These are phyloP conservation scores for Oscheius sp. DNA, from an alignment of 2,888 invertebrate genomes.

Conservation along the genomic window DNA sequence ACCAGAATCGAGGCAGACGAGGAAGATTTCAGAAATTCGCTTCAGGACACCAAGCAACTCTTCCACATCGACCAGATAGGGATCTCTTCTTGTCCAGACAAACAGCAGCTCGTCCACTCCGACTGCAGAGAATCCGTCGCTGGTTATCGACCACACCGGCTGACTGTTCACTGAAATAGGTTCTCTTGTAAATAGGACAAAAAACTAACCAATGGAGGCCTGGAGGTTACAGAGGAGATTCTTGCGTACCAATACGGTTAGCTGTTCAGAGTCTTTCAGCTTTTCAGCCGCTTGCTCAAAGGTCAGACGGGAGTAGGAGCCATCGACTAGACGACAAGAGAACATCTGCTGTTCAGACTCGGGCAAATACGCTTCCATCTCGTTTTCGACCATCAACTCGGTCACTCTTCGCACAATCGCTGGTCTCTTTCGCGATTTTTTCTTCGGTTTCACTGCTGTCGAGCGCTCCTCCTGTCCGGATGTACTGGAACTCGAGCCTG, in stretches of 20 bases:
- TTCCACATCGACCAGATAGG: neutral
- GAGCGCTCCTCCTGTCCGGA: slow-evolving; percentile 40
- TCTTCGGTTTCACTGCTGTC: slow-evolving; percentile 54
- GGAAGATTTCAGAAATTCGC: slow-evolving; percentile 49
- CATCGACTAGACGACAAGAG: neutral
- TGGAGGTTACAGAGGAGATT: slow-evolving; percentile 42
- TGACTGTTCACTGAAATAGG: slow-evolving; percentile 31
- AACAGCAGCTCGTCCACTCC: slow-evolving; percentile 57
- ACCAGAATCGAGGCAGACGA: slow-evolving; percentile 43
- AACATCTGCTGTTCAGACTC: slow-evolving; percentile 16
- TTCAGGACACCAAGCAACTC: slow-evolving; percentile 44
- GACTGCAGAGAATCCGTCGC: slow-evolving; percentile 52
- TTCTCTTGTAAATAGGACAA: neutral
- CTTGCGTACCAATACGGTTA: slow-evolving; percentile 46
- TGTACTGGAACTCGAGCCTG: slow-evolving; percentile 52
- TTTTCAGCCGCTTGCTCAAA: slow-evolving; percentile 26
- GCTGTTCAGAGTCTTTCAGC: slow-evolving; percentile 36
- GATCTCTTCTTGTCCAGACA: slow-evolving; percentile 42
- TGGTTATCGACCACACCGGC: slow-evolving; percentile 41
- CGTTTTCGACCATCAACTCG: slow-evolving; percentile 56
- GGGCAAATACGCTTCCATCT: slow-evolving; percentile 47
- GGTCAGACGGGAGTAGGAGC: slow-evolving; percentile 6
- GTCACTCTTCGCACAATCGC: slow-evolving; percentile 53
- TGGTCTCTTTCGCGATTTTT: slow-evolving; percentile 57
- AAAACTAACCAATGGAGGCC: slow-evolving; percentile 14